Percentiles rank a stretch among this genome's conserved stretches.
Evolutionary conservation across 2,113 vertebrate genomes (phyloP).

Genomic region (Tachysurus vachellii): DNA sequence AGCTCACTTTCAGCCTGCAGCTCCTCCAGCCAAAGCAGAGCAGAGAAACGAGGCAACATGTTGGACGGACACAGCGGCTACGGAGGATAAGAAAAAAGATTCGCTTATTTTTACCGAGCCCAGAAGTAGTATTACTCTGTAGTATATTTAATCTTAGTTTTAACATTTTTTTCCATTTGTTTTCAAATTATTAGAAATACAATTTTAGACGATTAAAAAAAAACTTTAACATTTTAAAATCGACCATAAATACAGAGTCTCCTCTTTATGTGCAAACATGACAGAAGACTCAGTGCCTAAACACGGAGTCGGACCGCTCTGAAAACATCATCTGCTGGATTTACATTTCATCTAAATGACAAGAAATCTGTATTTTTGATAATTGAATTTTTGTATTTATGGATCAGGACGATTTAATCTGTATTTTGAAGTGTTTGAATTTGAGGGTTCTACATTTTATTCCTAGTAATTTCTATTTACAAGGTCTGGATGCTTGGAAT

Average conservation of each 20-base stretch:
- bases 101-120: background rate
- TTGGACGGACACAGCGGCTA: constrained; percentile 79
- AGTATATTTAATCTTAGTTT: background rate
- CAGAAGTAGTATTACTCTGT: background rate
- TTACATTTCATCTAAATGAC: background rate
- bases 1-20: constrained; percentile 81
- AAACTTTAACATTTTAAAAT: background rate
- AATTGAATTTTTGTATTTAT: background rate
- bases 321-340: background rate
- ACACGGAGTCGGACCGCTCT: background rate
- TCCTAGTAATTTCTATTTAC: background rate
- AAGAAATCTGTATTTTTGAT: background rate
- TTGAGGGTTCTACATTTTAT: no score
- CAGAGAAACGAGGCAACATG: constrained; percentile 79
- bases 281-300: background rate
- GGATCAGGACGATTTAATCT: no score
- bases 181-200: background rate
- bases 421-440: no score
- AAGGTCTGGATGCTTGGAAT: no score
- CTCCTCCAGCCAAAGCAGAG: constrained; percentile 93
- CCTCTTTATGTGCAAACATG: background rate
- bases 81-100: background rate
- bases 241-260: background rate
- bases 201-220: background rate
- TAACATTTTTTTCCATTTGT: background rate